These are phyloP conservation scores for Belgica antarctica DNA, from an alignment of 2,888 invertebrate genomes.

Conservation along the genomic window DNA sequence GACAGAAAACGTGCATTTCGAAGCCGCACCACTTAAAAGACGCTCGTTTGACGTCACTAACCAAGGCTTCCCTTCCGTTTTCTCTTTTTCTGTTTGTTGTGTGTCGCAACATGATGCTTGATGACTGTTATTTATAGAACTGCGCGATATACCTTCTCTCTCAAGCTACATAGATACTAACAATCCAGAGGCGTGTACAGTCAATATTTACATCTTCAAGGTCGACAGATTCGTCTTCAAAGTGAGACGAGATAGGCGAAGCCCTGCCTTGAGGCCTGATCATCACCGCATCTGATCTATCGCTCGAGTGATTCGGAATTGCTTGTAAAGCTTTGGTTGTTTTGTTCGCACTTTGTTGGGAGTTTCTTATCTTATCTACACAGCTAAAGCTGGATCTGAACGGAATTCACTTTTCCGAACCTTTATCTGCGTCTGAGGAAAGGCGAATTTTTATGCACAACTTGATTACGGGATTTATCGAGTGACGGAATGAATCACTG, in stretches of 20 bases:
- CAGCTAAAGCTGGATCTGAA: not conserved
- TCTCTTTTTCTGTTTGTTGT: no score
- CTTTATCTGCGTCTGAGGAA: not conserved
- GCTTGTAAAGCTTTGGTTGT: not conserved
- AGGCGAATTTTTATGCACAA: no score
- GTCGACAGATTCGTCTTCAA: not conserved
- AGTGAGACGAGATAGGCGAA: no score
- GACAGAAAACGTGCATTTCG: no score
- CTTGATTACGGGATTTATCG: no score
- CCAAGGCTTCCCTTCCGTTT: no score
- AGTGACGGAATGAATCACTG: no score
- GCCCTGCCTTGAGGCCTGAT: not conserved
- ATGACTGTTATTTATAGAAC: not conserved
- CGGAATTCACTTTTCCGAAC: not conserved
- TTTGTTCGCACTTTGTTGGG: not conserved
- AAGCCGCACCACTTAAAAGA: no score
- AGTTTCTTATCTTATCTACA: not conserved
- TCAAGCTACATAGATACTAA: not conserved
- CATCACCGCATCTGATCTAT: not conserved
- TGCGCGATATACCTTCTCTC: no score
- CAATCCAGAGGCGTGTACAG: not conserved
- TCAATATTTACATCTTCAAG: not conserved
- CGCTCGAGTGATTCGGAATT: no score
- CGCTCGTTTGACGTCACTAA: no score
- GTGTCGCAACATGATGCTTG: not conserved